Percentiles rank a stretch among this genome's conserved stretches.
phyloP scores from a whole-genome alignment of 1,140 invertebrate genomes.

The Diachasmimorpha longicaudata region DNA sequence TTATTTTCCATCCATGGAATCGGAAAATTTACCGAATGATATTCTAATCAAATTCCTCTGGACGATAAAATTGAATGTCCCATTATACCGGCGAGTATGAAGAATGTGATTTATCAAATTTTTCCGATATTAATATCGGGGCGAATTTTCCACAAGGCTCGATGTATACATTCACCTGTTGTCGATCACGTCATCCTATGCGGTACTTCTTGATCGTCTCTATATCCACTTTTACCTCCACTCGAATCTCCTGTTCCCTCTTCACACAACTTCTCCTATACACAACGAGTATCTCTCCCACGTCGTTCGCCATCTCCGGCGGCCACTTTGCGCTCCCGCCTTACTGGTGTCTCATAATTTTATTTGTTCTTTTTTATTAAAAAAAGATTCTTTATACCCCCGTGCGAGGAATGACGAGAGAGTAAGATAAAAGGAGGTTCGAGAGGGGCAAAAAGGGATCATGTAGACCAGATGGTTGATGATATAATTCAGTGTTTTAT shows the following conservation, averaged over 20 bases:
- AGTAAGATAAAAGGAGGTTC: not conserved
- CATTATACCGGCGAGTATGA: not conserved
- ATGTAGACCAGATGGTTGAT: conserved; percentile 19
- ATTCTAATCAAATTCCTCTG: not conserved
- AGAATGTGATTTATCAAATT: too few relatives aligned
- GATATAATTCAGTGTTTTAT: conserved; percentile 19
- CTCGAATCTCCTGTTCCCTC: conserved; percentile 2
- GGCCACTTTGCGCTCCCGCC: conserved; percentile 25
- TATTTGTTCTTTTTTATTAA: not conserved
- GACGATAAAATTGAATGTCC: not conserved
- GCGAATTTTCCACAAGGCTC: not conserved
- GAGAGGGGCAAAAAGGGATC: not conserved
- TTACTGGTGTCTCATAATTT: conserved; percentile 16
- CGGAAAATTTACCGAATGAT: not conserved
- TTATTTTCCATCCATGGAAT: not conserved
- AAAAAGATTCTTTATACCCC: not conserved
- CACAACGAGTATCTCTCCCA: conserved; percentile 16
- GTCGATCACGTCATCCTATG: not conserved
- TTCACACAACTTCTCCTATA: not conserved
- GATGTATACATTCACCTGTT: not conserved
- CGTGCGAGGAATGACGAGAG: not conserved
- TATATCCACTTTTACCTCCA: not conserved
- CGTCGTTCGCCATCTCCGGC: conserved; percentile 2
- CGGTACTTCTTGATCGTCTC: not conserved
- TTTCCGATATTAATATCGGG: too few relatives aligned